phyloP scores from a whole-genome alignment of 2,888 invertebrate genomes.

The Drosophila picticornis region DNA sequence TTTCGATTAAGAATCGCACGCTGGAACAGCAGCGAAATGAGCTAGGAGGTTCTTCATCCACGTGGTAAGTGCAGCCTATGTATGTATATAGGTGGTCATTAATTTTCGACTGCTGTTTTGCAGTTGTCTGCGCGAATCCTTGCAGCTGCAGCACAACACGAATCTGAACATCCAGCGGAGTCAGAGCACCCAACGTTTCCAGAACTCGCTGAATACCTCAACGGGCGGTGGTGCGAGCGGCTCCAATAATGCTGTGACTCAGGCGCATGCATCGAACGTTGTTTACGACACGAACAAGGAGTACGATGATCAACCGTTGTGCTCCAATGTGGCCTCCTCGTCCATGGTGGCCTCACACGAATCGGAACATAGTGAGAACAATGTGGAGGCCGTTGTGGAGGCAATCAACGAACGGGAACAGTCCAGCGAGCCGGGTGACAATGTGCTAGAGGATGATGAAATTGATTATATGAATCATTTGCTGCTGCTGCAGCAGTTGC shows the following conservation, averaged over 20 bases:
- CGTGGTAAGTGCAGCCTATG: slow-evolving; percentile 75
- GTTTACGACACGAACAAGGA: slow-evolving; percentile 82
- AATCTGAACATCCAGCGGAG: slow-evolving; percentile 85
- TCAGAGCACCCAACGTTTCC: slow-evolving; percentile 85
- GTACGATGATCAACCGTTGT: slow-evolving; percentile 65
- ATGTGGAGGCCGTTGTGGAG: slow-evolving; percentile 48
- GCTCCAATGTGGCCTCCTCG: slow-evolving; percentile 36
- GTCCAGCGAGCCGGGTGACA: slow-evolving; percentile 56
- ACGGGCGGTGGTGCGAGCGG: slow-evolving; percentile 41
- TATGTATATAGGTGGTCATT: not conserved
- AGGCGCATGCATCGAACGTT: slow-evolving; percentile 46
- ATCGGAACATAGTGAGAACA: slow-evolving; percentile 60
- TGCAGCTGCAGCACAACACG: slow-evolving; percentile 85
- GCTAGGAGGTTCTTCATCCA: slow-evolving; percentile 81
- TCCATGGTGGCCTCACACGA: slow-evolving; percentile 44
- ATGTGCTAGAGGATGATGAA: slow-evolving; percentile 70
- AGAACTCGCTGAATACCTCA: slow-evolving; percentile 76
- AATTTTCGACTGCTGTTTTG: not conserved
- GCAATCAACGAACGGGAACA: slow-evolving; percentile 45
- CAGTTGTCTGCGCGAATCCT: slow-evolving; percentile 84
- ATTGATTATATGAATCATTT: slow-evolving; percentile 73
- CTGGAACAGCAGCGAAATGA: slow-evolving; percentile 83
- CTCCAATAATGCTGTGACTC: slow-evolving; percentile 36
- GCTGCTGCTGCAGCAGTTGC: slow-evolving; percentile 76
- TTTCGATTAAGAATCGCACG: slow-evolving; percentile 85